Conservation (phyloP, 2,797 vertebrate genomes). For the Syngnathus rostellatus region DNA sequence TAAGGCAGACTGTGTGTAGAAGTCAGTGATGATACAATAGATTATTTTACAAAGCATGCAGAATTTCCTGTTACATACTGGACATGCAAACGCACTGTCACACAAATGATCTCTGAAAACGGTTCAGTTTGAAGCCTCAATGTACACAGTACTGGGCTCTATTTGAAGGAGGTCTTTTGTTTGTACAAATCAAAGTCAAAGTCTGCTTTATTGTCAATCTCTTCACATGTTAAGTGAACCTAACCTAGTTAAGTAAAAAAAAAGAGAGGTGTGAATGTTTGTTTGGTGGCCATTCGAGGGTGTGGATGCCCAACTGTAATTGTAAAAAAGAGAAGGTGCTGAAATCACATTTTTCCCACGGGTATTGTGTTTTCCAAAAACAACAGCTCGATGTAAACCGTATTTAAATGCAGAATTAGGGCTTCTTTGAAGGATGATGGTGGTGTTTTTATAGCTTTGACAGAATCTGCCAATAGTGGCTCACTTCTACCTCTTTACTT, state of each 20-base stretch:
- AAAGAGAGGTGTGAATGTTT: no score
- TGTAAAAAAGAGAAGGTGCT: no score
- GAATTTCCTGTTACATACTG: not conserved
- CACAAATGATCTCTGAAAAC: not conserved
- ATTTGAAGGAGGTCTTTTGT: no score
- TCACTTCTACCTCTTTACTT: constrained; percentile 11
- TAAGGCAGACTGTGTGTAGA: not conserved
- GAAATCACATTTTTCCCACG: not conserved
- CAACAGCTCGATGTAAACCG: not conserved
- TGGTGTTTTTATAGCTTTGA: constrained; percentile 16
- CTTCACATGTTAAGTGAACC: no score
- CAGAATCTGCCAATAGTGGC: constrained; percentile 11
- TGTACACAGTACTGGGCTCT: no score
- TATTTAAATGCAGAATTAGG: constrained; percentile 8
- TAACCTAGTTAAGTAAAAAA: no score
- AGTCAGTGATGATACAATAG: not conserved
- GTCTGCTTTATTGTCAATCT: no score
- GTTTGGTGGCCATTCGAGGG: no score
- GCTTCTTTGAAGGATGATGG: constrained; percentile 10
- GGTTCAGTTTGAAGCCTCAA: no score
- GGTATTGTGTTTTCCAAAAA: not conserved
- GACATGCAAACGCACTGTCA: not conserved
- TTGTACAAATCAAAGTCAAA: no score
- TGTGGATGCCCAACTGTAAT: no score
- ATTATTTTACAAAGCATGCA: not conserved